A percentile compares a stretch with the other conserved stretches of the same genome.
These are phyloP conservation scores for Garra rufa DNA, from an alignment of 2,113 vertebrate species.

Conservation along the genomic window DNA sequence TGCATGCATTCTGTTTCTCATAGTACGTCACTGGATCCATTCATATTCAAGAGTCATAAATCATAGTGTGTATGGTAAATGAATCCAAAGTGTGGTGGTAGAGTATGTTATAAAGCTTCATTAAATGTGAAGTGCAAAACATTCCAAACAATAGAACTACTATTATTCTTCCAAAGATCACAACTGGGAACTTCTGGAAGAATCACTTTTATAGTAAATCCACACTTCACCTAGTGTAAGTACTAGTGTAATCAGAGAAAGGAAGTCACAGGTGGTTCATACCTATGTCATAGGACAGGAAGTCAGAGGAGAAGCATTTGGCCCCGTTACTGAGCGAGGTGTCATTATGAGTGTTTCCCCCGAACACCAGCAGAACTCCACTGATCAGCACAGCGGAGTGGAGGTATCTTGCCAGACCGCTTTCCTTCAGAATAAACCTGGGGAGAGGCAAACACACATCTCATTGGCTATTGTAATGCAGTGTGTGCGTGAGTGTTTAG, in stretches of 20 bases:
- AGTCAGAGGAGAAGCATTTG: slow-evolving; percentile 92
- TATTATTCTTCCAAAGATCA: not conserved
- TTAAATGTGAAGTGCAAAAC: not conserved
- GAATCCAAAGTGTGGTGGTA: not conserved
- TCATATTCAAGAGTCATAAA: not conserved
- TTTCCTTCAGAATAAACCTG: slow-evolving; percentile 89
- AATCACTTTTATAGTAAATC: not conserved
- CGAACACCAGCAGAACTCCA: slow-evolving; percentile 88
- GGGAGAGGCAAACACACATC: slow-evolving; percentile 65
- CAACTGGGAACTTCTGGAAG: not conserved
- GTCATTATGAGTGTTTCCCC: slow-evolving; percentile 94
- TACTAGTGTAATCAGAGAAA: not conserved
- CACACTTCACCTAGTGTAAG: not conserved
- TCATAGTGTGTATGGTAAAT: not conserved
- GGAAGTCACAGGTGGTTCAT: slow-evolving; percentile 57
- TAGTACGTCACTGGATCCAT: not conserved
- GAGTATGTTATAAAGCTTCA: not conserved
- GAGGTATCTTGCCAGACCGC: slow-evolving; percentile 85
- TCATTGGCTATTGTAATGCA: slow-evolving; percentile 17
- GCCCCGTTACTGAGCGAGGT: slow-evolving; percentile 92
- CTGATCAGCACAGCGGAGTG: slow-evolving; percentile 86
- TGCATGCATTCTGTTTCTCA: not conserved
- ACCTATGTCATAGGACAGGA: slow-evolving; percentile 90
- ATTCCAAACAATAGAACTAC: not conserved
- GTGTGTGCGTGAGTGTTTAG: not conserved